Conservation (phyloP, 2,113 vertebrate species). For the Gymnobelideus leadbeateri region DNA sequence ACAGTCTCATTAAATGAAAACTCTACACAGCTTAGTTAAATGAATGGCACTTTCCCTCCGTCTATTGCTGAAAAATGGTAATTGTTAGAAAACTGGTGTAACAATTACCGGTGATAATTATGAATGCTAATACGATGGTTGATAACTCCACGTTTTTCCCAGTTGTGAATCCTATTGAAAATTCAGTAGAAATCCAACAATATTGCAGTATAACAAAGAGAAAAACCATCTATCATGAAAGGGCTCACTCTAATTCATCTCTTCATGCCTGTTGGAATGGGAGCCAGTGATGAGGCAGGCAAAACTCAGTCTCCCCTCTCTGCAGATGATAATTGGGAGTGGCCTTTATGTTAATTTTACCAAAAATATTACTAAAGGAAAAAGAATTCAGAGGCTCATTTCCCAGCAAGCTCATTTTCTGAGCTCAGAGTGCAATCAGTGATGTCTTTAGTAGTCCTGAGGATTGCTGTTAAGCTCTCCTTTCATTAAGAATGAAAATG, state of each 20-base stretch:
- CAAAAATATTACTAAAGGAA: slow-evolving; percentile 71
- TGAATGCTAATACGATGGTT: slow-evolving; percentile 37
- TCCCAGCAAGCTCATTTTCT: slow-evolving; percentile 76
- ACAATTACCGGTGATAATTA: slow-evolving; percentile 69
- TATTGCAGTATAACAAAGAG: slow-evolving; percentile 53
- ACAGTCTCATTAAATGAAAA: slow-evolving; percentile 65
- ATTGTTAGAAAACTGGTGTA: slow-evolving; percentile 64
- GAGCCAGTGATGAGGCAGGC: slow-evolving; percentile 58
- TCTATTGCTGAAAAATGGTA: slow-evolving; percentile 26
- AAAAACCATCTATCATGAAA: slow-evolving; percentile 50
- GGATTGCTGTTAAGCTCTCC: not conserved
- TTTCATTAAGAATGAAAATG: not conserved
- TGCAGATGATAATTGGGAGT: not conserved
- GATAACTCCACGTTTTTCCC: slow-evolving; percentile 10
- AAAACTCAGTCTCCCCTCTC: slow-evolving; percentile 26
- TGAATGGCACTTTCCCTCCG: slow-evolving; percentile 61
- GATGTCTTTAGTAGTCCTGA: not conserved
- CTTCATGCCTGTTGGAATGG: slow-evolving; percentile 58
- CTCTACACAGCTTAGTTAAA: slow-evolving; percentile 58
- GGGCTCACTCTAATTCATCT: slow-evolving; percentile 43
- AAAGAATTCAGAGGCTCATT: slow-evolving; percentile 53
- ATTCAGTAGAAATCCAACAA: slow-evolving; percentile 20
- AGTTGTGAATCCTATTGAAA: slow-evolving; percentile 44
- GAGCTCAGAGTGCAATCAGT: slow-evolving; percentile 68
- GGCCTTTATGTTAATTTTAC: slow-evolving; percentile 73